Percentiles rank a stretch among this genome's conserved stretches.
Evolutionary conservation across 2,797 vertebrate species (phyloP).

Genomic region (Myotis findleyi): DNA sequence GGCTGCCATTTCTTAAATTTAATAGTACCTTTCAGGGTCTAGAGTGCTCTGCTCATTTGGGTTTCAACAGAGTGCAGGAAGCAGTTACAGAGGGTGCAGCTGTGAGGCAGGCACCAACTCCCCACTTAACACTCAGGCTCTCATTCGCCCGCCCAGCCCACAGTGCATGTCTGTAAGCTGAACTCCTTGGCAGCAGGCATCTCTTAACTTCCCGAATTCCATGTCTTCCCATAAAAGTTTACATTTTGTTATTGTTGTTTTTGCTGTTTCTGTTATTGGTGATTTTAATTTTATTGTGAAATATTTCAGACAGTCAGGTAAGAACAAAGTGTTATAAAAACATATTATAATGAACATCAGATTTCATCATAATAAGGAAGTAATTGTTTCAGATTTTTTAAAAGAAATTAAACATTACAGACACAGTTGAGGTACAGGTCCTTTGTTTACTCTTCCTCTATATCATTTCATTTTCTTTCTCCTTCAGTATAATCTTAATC

Average conservation of each 20-base stretch:
- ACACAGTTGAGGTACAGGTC: neutral
- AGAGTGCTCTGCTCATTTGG: neutral
- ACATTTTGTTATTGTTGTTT: neutral
- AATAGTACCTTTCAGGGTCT: neutral
- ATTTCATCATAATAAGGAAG: neutral
- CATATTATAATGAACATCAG: neutral
- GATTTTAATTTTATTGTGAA: neutral
- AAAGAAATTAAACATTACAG: neutral
- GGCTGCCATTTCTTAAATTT: neutral
- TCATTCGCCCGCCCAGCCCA: too few species aligned
- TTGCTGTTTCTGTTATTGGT: neutral
- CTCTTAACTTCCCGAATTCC: neutral
- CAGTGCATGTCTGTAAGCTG: neutral
- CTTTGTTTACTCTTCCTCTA: neutral
- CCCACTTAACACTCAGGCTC: neutral
- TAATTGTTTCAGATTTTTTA: neutral
- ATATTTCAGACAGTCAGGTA: neutral
- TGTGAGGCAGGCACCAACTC: neutral
- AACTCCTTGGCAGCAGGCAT: neutral
- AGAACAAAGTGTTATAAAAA: neutral
- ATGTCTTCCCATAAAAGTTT: neutral
- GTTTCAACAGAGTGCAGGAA: neutral
- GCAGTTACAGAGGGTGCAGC: neutral
- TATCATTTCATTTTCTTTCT: neutral
- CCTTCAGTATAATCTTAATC: neutral